These are phyloP conservation scores for Aldabrachelys gigantea DNA, from an alignment of 2,113 vertebrate genomes.

Conservation along the genomic window DNA sequence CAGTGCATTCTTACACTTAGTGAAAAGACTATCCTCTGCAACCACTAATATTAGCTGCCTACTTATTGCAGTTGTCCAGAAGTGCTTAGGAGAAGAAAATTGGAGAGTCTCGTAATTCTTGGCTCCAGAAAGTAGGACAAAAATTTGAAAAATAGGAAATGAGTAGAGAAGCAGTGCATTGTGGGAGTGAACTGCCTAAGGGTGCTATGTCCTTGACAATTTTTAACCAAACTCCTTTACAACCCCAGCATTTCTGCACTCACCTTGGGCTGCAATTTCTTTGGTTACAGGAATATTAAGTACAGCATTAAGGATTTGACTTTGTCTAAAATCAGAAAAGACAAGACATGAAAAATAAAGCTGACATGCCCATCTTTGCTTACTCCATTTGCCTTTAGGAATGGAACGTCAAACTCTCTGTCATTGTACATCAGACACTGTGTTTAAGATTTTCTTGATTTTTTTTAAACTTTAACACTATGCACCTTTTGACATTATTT, in stretches of 20 bases:
- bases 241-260: not conserved
- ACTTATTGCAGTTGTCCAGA: not conserved
- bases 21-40: not conserved
- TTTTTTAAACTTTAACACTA: not conserved
- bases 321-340: not conserved
- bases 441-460: not conserved
- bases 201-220: not conserved
- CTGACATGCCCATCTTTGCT: not conserved
- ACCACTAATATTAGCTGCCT: not conserved
- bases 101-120: not conserved
- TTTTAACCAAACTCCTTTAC: not conserved
- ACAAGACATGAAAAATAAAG: not conserved
- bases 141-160: not conserved
- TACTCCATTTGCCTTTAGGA: not conserved
- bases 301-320: not conserved
- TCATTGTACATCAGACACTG: not conserved
- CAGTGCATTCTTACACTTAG: not conserved
- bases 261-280: not conserved
- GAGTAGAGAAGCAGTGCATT: not conserved
- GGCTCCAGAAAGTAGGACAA: not conserved
- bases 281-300: not conserved
- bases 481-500: not conserved
- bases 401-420: not conserved
- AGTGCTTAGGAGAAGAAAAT: not conserved
- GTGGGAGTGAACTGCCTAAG: not conserved